Evolutionary conservation across 2,797 vertebrate genomes (phyloP).

Genomic region (Rhyacichthys aspro): DNA sequence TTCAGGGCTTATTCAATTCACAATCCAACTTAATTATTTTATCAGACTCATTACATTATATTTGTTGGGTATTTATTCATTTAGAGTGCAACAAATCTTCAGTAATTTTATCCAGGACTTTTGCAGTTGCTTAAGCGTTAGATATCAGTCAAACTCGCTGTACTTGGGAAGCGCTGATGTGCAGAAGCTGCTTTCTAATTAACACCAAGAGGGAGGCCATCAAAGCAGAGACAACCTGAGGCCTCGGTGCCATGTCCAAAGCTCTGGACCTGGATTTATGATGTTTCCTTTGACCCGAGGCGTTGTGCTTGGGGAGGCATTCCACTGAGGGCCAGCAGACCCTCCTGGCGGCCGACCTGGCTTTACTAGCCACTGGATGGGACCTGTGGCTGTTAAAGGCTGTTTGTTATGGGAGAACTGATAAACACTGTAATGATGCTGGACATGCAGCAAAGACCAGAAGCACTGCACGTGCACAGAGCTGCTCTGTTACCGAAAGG

Average conservation of each 20-base stretch:
- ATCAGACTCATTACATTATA: no score
- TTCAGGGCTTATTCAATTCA: no score
- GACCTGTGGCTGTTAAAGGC: conserved; percentile 61
- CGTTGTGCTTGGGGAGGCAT: conserved; percentile 83
- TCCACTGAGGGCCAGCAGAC: conserved; percentile 81
- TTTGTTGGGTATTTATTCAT: no score
- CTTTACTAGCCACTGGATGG: conserved; percentile 78
- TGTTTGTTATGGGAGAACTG: conserved; percentile 45
- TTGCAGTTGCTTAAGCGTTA: conserved; percentile 59
- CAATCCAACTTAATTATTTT: no score
- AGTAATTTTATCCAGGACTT: no score
- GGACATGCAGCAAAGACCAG: conserved; percentile 34
- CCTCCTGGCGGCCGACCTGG: conserved; percentile 78
- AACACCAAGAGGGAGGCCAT: conserved; percentile 78
- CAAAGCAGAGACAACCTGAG: conserved; percentile 82
- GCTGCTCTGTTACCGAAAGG: not conserved
- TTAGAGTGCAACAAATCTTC: no score
- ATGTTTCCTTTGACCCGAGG: conserved; percentile 83
- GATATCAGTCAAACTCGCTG: conserved; percentile 71
- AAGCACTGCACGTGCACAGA: not conserved
- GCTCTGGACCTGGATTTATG: conserved; percentile 86
- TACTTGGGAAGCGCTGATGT: conserved; percentile 36
- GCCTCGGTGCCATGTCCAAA: conserved; percentile 77
- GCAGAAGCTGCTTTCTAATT: conserved; percentile 84
- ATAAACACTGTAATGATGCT: conserved; percentile 56